These are phyloP conservation scores for Brienomyrus longianalis DNA, from an alignment of 2,113 vertebrate genomes.

Conservation along the genomic window DNA sequence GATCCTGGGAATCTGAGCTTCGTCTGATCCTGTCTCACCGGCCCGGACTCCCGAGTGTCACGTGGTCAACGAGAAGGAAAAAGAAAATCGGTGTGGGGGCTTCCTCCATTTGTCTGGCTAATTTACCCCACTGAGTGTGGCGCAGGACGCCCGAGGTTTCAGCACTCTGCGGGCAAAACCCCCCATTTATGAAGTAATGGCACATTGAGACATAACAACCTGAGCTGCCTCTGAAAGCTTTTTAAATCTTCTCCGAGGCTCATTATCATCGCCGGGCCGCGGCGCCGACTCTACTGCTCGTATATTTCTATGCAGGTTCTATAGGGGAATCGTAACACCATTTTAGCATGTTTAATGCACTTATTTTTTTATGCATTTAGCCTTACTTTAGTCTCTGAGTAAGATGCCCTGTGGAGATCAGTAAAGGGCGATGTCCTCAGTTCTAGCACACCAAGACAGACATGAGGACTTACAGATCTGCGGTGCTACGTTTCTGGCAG, in stretches of 20 bases:
- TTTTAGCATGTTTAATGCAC: not conserved
- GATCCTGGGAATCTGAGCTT: not conserved
- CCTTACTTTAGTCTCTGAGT: not conserved
- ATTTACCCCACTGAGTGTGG: not conserved
- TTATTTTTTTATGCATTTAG: not conserved
- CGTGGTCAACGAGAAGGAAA: not conserved
- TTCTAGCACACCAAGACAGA: not conserved
- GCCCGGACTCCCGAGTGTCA: not conserved
- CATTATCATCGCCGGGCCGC: not conserved
- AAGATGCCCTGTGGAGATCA: not conserved
- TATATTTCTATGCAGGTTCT: not conserved
- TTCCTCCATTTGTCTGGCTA: not conserved
- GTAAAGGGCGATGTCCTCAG: not conserved
- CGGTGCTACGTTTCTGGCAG: not conserved
- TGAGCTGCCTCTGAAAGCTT: not conserved
- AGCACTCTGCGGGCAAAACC: not conserved
- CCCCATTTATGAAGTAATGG: slow-evolving; percentile 2
- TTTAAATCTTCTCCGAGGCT: not conserved
- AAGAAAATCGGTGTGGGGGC: not conserved
- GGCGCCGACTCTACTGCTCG: not conserved
- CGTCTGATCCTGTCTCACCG: too few relatives aligned
- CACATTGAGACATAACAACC: not conserved
- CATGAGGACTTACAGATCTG: not conserved
- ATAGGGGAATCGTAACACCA: not conserved
- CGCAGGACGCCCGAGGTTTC: not conserved